These are phyloP conservation scores for Nephrocerus scutellatus DNA, from an alignment of 2,888 invertebrate species.

Conservation along the genomic window DNA sequence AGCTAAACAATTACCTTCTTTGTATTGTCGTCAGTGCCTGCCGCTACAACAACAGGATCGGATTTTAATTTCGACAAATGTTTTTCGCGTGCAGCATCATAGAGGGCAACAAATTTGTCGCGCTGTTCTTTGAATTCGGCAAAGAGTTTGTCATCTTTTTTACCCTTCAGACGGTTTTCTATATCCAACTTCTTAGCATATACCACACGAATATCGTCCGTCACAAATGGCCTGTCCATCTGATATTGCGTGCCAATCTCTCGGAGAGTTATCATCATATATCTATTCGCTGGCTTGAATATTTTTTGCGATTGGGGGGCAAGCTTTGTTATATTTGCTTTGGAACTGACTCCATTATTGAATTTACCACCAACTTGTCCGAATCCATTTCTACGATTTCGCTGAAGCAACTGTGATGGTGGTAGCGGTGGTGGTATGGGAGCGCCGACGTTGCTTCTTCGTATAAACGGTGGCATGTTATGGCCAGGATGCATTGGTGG, in stretches of 20 bases:
- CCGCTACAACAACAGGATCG: neutral
- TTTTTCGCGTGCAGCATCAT: slow-evolving; percentile 52
- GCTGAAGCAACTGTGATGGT: slow-evolving; percentile 22
- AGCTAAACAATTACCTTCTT: too few relatives aligned
- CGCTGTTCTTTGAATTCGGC: slow-evolving; percentile 54
- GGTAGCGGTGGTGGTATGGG: slow-evolving; percentile 28
- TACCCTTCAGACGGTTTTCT: slow-evolving; percentile 47
- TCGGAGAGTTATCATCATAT: slow-evolving; percentile 41
- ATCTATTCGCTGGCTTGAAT: slow-evolving; percentile 27
- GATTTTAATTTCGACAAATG: slow-evolving; percentile 46
- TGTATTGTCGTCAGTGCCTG: too few relatives aligned
- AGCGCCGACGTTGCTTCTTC: slow-evolving; percentile 31
- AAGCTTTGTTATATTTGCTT: too few relatives aligned
- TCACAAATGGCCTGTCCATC: slow-evolving; percentile 55
- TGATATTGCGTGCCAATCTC: slow-evolving; percentile 46
- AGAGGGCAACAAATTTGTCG: slow-evolving; percentile 53
- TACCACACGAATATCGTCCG: slow-evolving; percentile 51
- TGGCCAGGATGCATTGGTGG: slow-evolving; percentile 24
- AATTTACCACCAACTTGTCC: slow-evolving; percentile 28
- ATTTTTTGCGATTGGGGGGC: slow-evolving; percentile 32
- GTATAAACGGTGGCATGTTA: slow-evolving; percentile 35
- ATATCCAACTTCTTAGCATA: slow-evolving; percentile 53
- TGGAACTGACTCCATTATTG: too few relatives aligned
- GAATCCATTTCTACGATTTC: neutral
- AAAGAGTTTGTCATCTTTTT: slow-evolving; percentile 52